Evolutionary conservation across 2,113 vertebrate genomes (phyloP).

Genomic region (Ondatra zibethicus): DNA sequence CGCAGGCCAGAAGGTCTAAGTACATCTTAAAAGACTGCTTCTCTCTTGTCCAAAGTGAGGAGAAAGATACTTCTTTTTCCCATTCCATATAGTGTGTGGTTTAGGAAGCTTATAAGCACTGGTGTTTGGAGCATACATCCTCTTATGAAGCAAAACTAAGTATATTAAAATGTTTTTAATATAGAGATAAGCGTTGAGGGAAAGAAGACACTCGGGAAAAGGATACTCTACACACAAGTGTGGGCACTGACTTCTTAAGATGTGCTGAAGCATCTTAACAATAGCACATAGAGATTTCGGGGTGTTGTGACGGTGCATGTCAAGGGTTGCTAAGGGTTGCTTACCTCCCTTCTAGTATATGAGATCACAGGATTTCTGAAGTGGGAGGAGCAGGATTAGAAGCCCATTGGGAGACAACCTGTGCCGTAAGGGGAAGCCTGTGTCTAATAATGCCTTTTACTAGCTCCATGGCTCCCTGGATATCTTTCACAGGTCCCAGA

Average conservation of each 20-base stretch:
- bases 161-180: not conserved
- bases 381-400: not conserved
- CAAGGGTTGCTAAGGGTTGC: not conserved
- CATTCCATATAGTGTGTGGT: not conserved
- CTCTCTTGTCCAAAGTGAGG: not conserved
- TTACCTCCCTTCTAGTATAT: not conserved
- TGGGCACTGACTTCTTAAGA: not conserved
- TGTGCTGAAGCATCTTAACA: not conserved
- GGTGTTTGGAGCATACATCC: not conserved
- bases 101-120: not conserved
- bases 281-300: not conserved
- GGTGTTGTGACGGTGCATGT: not conserved
- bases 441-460: not conserved
- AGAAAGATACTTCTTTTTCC: not conserved
- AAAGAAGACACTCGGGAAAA: not conserved
- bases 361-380: not conserved
- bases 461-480: not conserved
- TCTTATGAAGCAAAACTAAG: not conserved
- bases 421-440: not conserved
- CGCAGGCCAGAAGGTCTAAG: not conserved
- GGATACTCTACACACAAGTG: not conserved
- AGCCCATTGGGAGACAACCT: not conserved
- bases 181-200: no score
- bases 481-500: slow-evolving; percentile 20
- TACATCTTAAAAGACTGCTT: not conserved